Evolutionary conservation across 2,797 vertebrate genomes (phyloP), one percentile per base, ranked within the genome.

Genomic region (Ctenosaura bakeri): DNA sequence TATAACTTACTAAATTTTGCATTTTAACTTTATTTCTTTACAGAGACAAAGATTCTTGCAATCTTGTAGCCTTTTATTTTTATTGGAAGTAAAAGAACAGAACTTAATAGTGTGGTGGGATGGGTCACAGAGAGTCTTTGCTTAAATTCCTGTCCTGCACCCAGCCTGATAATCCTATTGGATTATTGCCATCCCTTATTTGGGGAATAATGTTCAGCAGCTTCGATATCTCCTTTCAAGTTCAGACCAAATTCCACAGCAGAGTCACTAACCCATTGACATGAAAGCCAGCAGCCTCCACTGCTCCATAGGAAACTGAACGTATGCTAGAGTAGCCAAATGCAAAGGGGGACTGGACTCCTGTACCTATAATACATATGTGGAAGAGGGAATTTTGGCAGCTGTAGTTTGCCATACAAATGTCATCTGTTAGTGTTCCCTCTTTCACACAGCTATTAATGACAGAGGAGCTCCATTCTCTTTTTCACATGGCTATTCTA

Each of bases 21-120:
- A 77, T 62, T 38, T 20, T 89, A 83, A 74, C 80, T 80, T 52
- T 76, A 20, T 76, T 83, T 76, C 73, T 52, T 59, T 89, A 74
- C 26, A 50, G 18, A 76, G 52, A 83, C 29, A 46, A 18, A 81
- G 18, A 16, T 13, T 69, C 14, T 29, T 85, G 32, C 32, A 78
- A 52, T 52, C 35, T 56, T 83, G 46, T 83, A 6, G 42, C 3
- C 6, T 89, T 76, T 82, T 77, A 64, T 56, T 59, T n/a, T 81
- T 7, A 66, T 29, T 66, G 26, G 64, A 66, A 66, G 64, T 66
- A 66, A 66, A 66, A 66, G 6, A 66, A 66, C 64, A n/a, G 50
- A 89, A 22, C 22, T 76, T 59, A 24, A 50, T 5, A 32, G 46
- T 73, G 14, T 52, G 10, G 54, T 29, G n/a, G 32, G 62, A n/a